Evolutionary conservation across 1,140 invertebrate species (phyloP).

Genomic region (Drosophila lini): DNA sequence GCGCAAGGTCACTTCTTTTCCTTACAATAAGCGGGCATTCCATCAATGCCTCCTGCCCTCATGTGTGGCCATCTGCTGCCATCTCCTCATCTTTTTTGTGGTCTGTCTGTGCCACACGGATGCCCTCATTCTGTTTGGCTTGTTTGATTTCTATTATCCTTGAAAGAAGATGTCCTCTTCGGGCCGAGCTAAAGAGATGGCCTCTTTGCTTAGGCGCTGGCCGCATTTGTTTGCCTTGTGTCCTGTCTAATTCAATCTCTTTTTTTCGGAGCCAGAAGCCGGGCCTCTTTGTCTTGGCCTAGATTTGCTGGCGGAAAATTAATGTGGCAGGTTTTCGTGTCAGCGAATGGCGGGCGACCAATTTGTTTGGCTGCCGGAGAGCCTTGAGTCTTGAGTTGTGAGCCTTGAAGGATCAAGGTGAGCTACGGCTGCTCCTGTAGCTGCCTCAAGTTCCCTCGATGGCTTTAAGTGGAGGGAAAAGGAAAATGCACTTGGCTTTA

Average conservation of each 20-base stretch:
- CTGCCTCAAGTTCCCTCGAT: slow-evolving; percentile 17
- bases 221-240: slow-evolving; percentile 56
- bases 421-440: slow-evolving; percentile 8
- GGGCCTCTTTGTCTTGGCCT: slow-evolving; percentile 56
- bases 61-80: slow-evolving; percentile 4
- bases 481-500: slow-evolving; percentile 58
- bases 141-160: slow-evolving; percentile 73
- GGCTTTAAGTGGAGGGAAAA: slow-evolving; percentile 35
- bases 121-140: slow-evolving; percentile 61
- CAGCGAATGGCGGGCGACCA: slow-evolving; percentile 58
- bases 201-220: slow-evolving; percentile 47
- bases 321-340: slow-evolving; percentile 62
- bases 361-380: slow-evolving; percentile 47
- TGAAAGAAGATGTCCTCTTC: slow-evolving; percentile 63
- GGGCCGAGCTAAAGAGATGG: slow-evolving; percentile 51
- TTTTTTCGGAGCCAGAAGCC: neutral
- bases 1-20: slow-evolving; percentile 39
- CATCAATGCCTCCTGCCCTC: slow-evolving; percentile 18
- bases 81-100: slow-evolving; percentile 7
- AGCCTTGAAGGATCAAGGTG: slow-evolving; percentile 50
- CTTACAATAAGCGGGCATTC: slow-evolving; percentile 3
- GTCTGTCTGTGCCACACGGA: slow-evolving; percentile 14
- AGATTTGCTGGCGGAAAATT: slow-evolving; percentile 60
- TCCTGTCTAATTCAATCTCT: slow-evolving; percentile 68
- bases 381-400: slow-evolving; percentile 16